Evolutionary conservation across 2,888 invertebrate genomes (phyloP), one percentile per base, ranked within the genome.

Genomic region (Galerucella calmariensis): DNA sequence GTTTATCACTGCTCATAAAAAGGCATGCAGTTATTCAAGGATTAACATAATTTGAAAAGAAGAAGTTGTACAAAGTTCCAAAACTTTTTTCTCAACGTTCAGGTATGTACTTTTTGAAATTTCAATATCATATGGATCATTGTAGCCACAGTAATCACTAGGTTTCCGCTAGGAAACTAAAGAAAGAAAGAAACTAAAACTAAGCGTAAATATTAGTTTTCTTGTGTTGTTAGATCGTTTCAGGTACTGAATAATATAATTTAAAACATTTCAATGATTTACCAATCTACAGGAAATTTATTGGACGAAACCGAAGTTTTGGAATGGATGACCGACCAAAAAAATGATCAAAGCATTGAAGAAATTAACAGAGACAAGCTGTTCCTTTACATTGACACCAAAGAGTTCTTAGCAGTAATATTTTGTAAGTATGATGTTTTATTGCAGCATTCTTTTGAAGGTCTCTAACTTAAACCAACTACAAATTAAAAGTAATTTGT

Each of bases 241-340:
- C 35, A 8, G 35, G 8, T 41, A 41, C 35, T 41, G 8, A 41
- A 41, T 41, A 41, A 41, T 9, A 41, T 41, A 35, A 41, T 41
- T 41, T 9, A 41, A 41, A 8, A 9, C 35, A 41, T 41, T 41
- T 41, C 8, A 56, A 56, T 27, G 14, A 35, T 46, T 9, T 24
- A n/a, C 27, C n/a, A n/a, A 67, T 74, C 70, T 65, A 35, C 24
- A 94, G 94, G 94, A 82, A 92, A 92, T 87, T 88, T 94, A 76
- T 88, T 90, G 77, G 94, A 96, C 84, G 95, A 96, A 87, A 90
- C 90, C 66, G 93, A 94, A 86, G 96, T 97, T 8, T 90, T 97
- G 81, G 93, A 94, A 82, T 97, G 97, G 97, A 95, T 97, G 92
- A 90, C 94, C 75, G 93, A 94, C 86, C 97, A 97, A 87, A 95